phyloP scores from a whole-genome alignment of 2,888 invertebrate species.

The Monochamus alternatus region DNA sequence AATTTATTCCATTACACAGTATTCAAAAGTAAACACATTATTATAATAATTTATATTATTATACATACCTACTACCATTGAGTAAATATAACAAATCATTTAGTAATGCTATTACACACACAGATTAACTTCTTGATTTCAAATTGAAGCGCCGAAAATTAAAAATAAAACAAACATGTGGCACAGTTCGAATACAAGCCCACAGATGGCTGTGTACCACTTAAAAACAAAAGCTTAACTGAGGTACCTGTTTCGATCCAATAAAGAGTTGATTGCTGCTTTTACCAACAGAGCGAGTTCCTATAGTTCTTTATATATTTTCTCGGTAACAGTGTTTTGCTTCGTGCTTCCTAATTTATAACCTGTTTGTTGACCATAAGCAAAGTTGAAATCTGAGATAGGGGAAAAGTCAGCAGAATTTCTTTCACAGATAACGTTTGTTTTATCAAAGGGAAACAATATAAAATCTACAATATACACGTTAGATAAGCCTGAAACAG shows the following conservation, averaged over 20 bases:
- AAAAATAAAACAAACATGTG: slow-evolving; percentile 47
- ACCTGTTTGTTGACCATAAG: slow-evolving; percentile 33
- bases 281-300: slow-evolving; percentile 64
- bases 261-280: slow-evolving; percentile 59
- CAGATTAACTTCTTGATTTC: neutral
- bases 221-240: slow-evolving; percentile 61
- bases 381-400: slow-evolving; percentile 32
- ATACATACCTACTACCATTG: no score
- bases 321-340: slow-evolving; percentile 4
- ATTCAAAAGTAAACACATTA: no score
- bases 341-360: slow-evolving; percentile 31
- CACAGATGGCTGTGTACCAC: slow-evolving; percentile 65
- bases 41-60: no score
- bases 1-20: no score
- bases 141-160: slow-evolving; percentile 34
- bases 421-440: slow-evolving; percentile 32
- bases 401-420: slow-evolving; percentile 28
- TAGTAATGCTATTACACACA: no score
- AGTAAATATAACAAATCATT: no score
- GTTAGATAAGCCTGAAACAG: slow-evolving; percentile 12
- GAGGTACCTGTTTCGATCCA: slow-evolving; percentile 65
- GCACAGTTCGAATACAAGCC: slow-evolving; percentile 39
- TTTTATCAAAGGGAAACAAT: slow-evolving; percentile 33
- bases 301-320: slow-evolving; percentile 48
- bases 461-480: slow-evolving; percentile 17